Percentiles rank a stretch among this genome's conserved stretches.
Conservation (phyloP, 2,888 invertebrate genomes). For the Oxyscelio sp. region DNA sequence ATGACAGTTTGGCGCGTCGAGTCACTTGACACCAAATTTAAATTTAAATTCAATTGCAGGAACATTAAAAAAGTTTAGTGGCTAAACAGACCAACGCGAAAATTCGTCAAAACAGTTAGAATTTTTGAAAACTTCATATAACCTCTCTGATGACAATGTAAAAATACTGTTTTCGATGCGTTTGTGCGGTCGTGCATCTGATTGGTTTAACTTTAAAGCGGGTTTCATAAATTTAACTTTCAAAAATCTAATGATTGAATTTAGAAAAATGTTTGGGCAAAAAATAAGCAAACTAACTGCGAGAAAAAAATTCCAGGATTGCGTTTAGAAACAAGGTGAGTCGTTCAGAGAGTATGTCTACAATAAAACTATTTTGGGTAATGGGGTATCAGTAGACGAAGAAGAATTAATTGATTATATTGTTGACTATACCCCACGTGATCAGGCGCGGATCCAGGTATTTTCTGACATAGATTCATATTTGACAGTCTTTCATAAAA, state of each 20-base stretch:
- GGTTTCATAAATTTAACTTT: constrained; percentile 1
- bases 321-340: constrained; percentile 3
- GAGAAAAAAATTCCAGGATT: constrained; percentile 5
- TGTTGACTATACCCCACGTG: background rate
- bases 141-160: background rate
- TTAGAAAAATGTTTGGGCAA: constrained; percentile 8
- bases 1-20: too few relatives aligned
- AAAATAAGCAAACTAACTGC: background rate
- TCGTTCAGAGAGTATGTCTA: constrained; percentile 7
- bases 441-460: constrained; percentile 6
- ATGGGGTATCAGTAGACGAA: background rate
- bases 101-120: background rate
- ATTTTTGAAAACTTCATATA: background rate
- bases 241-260: background rate
- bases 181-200: background rate
- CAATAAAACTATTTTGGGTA: constrained; percentile 10
- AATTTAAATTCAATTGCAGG: too few relatives aligned
- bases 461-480: background rate
- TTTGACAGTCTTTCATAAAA: too few relatives aligned
- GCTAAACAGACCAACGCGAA: background rate
- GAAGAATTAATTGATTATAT: constrained; percentile 8
- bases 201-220: constrained; percentile 4
- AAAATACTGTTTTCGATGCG: background rate
- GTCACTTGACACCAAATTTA: too few relatives aligned
- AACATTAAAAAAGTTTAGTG: background rate